A percentile compares a stretch with the other conserved stretches of the same genome.
Conservation (phyloP, 2,888 invertebrate species). For the Eulithis prunata region DNA sequence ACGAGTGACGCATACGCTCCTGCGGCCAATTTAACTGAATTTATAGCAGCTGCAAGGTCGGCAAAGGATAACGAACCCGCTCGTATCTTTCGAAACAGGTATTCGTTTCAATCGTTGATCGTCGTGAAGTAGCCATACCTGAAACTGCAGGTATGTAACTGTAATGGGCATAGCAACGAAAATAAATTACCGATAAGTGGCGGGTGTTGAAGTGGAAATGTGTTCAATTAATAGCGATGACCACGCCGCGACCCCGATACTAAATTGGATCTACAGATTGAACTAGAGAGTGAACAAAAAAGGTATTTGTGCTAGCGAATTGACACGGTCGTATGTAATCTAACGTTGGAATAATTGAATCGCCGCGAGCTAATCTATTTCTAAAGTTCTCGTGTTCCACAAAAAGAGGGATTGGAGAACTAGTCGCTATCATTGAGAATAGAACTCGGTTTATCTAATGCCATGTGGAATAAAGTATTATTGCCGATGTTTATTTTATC, state of each 20-base stretch:
- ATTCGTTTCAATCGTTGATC: slow-evolving; percentile 46
- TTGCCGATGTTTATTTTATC: too few species aligned
- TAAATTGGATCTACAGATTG: slow-evolving; percentile 52
- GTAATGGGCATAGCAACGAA: slow-evolving; percentile 28
- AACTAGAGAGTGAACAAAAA: slow-evolving; percentile 50
- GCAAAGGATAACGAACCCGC: slow-evolving; percentile 76
- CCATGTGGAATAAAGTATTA: too few species aligned
- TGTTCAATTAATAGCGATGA: slow-evolving; percentile 56
- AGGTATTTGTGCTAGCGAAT: slow-evolving; percentile 43
- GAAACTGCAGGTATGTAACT: slow-evolving; percentile 35
- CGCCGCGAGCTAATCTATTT: slow-evolving; percentile 56
- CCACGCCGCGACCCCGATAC: slow-evolving; percentile 51
- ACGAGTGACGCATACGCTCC: slow-evolving; percentile 71
- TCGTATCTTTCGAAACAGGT: slow-evolving; percentile 63
- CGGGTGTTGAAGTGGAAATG: slow-evolving; percentile 40
- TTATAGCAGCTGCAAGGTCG: slow-evolving; percentile 81
- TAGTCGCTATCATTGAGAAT: not conserved
- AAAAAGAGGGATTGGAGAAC: slow-evolving; percentile 49
- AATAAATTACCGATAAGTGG: slow-evolving; percentile 37
- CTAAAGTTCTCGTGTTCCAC: slow-evolving; percentile 43
- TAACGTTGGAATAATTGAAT: slow-evolving; percentile 66
- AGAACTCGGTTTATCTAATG: too few species aligned
- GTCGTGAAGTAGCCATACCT: slow-evolving; percentile 42
- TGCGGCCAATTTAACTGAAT: slow-evolving; percentile 77
- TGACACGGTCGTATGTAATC: slow-evolving; percentile 55